A percentile compares a stretch with the other conserved stretches of the same genome.
phyloP scores from a whole-genome alignment of 2,888 invertebrate species.

The Coenonympha arcania region DNA sequence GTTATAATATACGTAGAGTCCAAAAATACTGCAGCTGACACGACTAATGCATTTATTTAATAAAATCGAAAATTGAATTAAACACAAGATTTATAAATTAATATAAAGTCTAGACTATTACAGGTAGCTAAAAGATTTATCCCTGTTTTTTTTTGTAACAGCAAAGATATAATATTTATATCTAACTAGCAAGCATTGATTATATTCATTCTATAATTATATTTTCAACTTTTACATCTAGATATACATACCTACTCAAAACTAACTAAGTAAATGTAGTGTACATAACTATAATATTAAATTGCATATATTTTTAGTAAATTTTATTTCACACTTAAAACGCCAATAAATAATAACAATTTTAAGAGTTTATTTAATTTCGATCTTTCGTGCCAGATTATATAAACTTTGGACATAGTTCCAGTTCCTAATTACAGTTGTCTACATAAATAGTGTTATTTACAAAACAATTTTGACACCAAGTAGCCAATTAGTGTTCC shows the following conservation, averaged over 20 bases:
- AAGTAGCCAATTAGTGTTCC: neutral
- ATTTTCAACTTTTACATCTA: neutral
- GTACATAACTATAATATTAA: neutral
- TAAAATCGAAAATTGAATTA: too few species aligned
- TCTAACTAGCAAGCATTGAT: conserved; percentile 2
- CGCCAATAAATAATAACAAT: too few species aligned
- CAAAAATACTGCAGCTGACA: neutral
- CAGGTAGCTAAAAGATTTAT: too few species aligned
- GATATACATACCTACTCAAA: neutral
- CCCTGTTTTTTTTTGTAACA: neutral
- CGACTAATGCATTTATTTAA: neutral
- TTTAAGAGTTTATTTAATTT: neutral
- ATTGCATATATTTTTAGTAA: neutral
- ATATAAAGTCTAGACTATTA: too few species aligned
- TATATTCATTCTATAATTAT: neutral
- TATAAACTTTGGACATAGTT: neutral
- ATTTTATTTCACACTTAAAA: neutral
- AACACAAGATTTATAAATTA: too few species aligned
- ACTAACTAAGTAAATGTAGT: neutral
- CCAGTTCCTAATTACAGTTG: neutral
- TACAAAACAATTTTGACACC: neutral
- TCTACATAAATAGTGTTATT: too few species aligned
- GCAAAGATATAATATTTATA: neutral
- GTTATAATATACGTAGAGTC: too few species aligned
- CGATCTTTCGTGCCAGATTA: neutral